Base-by-base conservation (phyloP, 2,797 vertebrate species). In the Enteromius mattozi region DNA sequence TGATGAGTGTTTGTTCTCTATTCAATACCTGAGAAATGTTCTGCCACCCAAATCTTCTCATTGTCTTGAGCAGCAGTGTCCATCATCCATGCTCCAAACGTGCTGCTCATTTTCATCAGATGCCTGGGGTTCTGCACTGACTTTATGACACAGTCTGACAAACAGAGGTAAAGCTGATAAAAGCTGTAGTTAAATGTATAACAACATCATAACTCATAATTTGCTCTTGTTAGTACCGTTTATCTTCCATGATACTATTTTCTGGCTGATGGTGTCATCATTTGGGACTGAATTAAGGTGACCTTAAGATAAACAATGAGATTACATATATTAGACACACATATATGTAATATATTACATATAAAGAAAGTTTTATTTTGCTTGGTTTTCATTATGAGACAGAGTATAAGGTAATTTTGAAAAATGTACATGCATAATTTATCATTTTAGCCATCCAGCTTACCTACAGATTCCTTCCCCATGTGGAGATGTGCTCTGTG, bases 11-110 rank as follows among this genome's bases (percentile, higher is more conserved):
- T 12, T 49, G 24, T 33, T 59, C 24, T 47, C n/a, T 75, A 42
- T 69, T 65, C 6, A 6, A 17, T 92, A 99, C 98, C 98, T 92
- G 96, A 97, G 85, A 99, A 99, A 88, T 99, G 98, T 51, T 95
- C 95, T 0, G 97, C 97, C 85, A 99, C 95, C 98, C 98, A 99
- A 84, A 99, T 96, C 30, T 94, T 94, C 75, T 97, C 96, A 30
- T 97, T 96, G 0, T 92, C 94, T 83, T 89, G 90, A 85, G 90
- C 91, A 17, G 95, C 93, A 0, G 96, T 94, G 90, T 99, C 98
- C 85, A 92, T 94, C 94, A 99, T 97, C 98, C 98, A 99, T 0
- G 97, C 93, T 69, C 98, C 98, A 83, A 97, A 99, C 0, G 97
- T 99, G 88, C 91, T 95, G 70, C 91, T 93, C 49, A 97, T 95